These are phyloP conservation scores for Apis laboriosa DNA, from an alignment of 1,140 invertebrate species.

Conservation along the genomic window DNA sequence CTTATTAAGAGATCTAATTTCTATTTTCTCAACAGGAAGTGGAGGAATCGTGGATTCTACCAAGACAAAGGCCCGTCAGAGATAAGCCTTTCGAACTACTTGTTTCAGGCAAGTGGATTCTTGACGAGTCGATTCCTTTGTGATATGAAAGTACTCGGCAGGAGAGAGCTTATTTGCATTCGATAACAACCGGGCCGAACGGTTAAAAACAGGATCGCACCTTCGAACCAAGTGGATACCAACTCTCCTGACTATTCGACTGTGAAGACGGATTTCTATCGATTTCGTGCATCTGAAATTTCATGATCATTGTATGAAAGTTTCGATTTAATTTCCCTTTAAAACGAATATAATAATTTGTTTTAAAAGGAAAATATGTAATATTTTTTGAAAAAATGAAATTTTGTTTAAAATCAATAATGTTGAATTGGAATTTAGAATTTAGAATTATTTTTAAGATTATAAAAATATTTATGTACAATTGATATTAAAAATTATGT, in stretches of 20 bases:
- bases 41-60: background rate
- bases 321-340: background rate
- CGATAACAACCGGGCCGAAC: conserved; percentile 28
- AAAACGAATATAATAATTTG: too few species aligned
- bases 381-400: too few species aligned
- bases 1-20: background rate
- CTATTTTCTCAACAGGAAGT: background rate
- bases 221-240: background rate
- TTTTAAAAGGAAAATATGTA: too few species aligned
- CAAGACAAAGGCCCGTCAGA: conserved; percentile 34
- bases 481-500: too few species aligned
- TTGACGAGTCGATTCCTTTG: conserved; percentile 27
- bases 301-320: background rate
- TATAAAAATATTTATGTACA: too few species aligned
- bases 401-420: too few species aligned
- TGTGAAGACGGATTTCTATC: background rate
- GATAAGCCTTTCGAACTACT: conserved; percentile 42
- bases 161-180: conserved; percentile 54
- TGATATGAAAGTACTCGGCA: conserved; percentile 34
- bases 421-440: too few species aligned
- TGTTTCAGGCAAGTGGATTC: conserved; percentile 37
- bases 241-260: background rate
- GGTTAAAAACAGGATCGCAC: conserved; percentile 2
- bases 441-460: too few species aligned
- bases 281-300: background rate